Base-by-base conservation (phyloP, 1,140 invertebrate genomes). In the Drosophila kurseongensis region DNA sequence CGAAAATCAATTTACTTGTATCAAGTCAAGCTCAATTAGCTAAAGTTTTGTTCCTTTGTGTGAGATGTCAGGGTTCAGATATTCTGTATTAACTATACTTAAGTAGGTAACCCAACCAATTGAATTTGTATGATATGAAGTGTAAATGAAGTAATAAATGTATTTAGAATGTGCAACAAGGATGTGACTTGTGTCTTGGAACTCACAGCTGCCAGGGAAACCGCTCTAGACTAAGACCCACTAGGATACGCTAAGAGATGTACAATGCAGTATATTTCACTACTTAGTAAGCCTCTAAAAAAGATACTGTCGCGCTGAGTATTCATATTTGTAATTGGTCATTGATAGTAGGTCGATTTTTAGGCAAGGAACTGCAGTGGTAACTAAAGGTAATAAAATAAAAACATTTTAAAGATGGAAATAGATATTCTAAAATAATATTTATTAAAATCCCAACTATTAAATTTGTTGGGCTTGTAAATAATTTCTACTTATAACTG, bases 21-120 rank as follows among this genome's bases (percentile, higher is more conserved):
- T 90, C 85, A 89, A 89, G 80, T 90, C 55, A 71, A 75, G 51
- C 62, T 75, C 40, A 71, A 59, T 50, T 63, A 72, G 47, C 60
- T 51, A 63, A 56, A 55, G 54, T 60, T 52, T 59, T 76, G 54
- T 76, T 76, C 61, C 73, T 76, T 66, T 38, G 62, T 69, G 61
- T 60, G 73, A 85, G 27, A 81, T 50, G 60, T 75, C 35, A 56
- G 29, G 50, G 23, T 75, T 57, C 18, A 45, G 63, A 79, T 69
- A 47, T 47, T 78, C 51, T 72, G 62, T 75, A 81, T 52, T 56
- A 69, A 60, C 61, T 75, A 71, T 68, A 16, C 45, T 61, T 88
- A 88, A 89, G 83, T 88, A 88, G 83, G 83, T 42, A 60, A 82
- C 62, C 47, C 57, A 78, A 83, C 50, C 48, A 88, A 89, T 86